Evolutionary conservation across 2,888 invertebrate species (phyloP), one percentile per base, ranked within the genome.

Genomic region (Cryptophagus acutangulus): DNA sequence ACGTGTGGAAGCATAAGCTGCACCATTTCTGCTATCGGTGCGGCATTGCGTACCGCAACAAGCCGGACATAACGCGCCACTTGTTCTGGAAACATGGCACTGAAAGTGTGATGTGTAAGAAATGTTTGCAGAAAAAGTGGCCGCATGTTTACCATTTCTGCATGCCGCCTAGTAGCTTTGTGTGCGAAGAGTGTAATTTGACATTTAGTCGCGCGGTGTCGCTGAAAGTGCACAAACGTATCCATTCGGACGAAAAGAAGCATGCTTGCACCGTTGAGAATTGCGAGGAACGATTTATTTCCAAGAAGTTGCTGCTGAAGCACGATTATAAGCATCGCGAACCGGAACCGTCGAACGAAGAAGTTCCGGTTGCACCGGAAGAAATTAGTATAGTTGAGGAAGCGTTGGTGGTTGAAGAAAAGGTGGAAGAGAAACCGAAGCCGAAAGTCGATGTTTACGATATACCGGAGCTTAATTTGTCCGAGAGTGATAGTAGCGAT

Each of bases 1-100:
- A 91, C 61, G 87, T 90, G 14, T 89, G 89, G 87, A 91, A 91
- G 70, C 90, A 91, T 63, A 91, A 90, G 68, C 67, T 90, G 26
- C 82, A 88, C 66, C 89, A 90, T 68, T 71, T 88, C 40, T 91
- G 91, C 62, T 90, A 89, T 65, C 79, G 89, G 15, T 91, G 91
- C 65, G 87, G 87, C 18, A 87, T 91, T 48, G 83, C 90, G 0
- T 91, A 91, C 63, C 78, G 88, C 51, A 90, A 89, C 67, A 89
- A 89, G 64, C 83, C 83, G 38, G 89, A 90, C 60, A 91, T 90
- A 43, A 87, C 87, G 10, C 87, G 88, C 61, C 91, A 92, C 71
- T 72, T 91, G 40, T 90, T 89, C 65, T 91, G 91, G 90, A 92
- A 91, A 67, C 91, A 92, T 66, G 90, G 90, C 14, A 90, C 90